Evolutionary conservation across 2,888 invertebrate genomes (phyloP), one percentile per base, ranked within the genome.

Genomic region (Chrysopilus asiliformis): DNA sequence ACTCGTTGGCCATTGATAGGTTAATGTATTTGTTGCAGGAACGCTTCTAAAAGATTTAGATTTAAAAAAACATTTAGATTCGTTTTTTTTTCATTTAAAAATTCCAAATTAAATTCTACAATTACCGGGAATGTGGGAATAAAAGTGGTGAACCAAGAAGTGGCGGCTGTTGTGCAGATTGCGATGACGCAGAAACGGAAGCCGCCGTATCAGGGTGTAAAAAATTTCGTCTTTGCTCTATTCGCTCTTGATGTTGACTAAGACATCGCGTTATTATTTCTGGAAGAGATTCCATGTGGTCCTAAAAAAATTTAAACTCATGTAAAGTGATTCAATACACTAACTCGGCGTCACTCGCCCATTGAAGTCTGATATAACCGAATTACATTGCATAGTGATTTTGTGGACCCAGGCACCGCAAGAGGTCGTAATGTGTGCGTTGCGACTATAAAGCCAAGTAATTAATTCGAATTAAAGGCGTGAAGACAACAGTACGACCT

Each of bases 201-300:
- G 81, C 85, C 43, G 87, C 86, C 42, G 85, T 79, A 57, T 87
- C 87, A 31, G 87, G 87, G 64, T 87, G 87, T 45, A 89, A 70
- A 66, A 83, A 87, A 64, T 87, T 85, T 44, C 80, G 74, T 44
- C 83, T 66, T 58, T 85, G 84, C 55, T 86, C 86, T 49, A 81
- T 68, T 47, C 82, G 72, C 59, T 85, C 84, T 67, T 82, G 81
- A 65, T 84, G 76, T 50, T 74, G 74, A 50, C 74, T 75, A 49
- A 81, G 64, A 53, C 79, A 79, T 48, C 79, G 67, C 33, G 83
- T 76, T 62, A 89, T 71, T 48, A 85, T 71, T 51, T 87, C 87
- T 38, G 89, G 89, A 53, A 90, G 67, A 53, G 75, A 71, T 55
- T 87, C 87, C 57, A 89, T 68, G 68, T 87, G 82, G 56, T 86